phyloP scores from a whole-genome alignment of 2,113 vertebrate species.

The Herpetotheres cachinnans region DNA sequence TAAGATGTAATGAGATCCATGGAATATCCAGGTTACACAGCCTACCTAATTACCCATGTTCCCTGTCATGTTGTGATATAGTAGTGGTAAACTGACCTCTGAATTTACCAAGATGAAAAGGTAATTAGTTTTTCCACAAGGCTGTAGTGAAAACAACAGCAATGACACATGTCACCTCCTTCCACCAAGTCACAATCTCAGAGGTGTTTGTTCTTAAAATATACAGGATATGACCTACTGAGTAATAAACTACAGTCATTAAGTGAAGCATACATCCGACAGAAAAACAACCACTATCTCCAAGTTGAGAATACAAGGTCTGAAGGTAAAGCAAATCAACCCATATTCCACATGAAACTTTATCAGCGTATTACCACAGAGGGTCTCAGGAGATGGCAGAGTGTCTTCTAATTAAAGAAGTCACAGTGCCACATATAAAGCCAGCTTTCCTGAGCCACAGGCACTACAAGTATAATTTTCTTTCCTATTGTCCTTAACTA shows the following conservation, averaged over 20 bases:
- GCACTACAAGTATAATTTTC: not conserved
- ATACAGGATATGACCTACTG: constrained; percentile 75
- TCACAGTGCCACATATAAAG: not conserved
- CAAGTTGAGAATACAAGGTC: constrained; percentile 60
- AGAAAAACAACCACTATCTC: constrained; percentile 70
- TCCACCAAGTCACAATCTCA: constrained; percentile 76
- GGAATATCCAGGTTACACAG: constrained; percentile 86
- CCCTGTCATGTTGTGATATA: constrained; percentile 86
- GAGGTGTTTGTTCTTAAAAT: constrained; percentile 78
- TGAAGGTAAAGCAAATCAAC: constrained; percentile 72
- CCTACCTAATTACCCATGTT: constrained; percentile 86
- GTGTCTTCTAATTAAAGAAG: constrained; percentile 51
- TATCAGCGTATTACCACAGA: constrained; percentile 16
- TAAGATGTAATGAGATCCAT: constrained; percentile 89
- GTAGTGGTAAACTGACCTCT: constrained; percentile 84
- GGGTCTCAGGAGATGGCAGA: constrained; percentile 21
- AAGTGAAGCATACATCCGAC: constrained; percentile 64
- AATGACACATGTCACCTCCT: constrained; percentile 79
- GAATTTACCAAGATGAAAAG: constrained; percentile 89
- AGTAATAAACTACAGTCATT: constrained; percentile 80
- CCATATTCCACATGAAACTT: constrained; percentile 55
- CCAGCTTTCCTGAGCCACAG: not conserved
- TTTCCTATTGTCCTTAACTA: not conserved
- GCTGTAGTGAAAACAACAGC: constrained; percentile 81
- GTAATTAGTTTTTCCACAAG: constrained; percentile 89